Base-by-base conservation (phyloP, 2,888 invertebrate genomes). In the Agriopis aurantiaria region DNA sequence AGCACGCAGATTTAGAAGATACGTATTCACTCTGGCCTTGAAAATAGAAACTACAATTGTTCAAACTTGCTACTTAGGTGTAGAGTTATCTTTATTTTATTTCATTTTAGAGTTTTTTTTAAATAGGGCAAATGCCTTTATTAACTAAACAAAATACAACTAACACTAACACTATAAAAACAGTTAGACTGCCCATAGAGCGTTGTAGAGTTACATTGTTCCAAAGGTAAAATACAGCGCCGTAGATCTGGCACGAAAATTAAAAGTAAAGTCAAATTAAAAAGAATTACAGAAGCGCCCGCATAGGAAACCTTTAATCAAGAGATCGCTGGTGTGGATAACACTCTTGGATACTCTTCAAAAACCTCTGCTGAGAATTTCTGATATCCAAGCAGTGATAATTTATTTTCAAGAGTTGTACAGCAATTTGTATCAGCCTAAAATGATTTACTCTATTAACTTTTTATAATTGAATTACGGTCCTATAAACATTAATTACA, bases 401-500 rank as follows among this genome's bases (percentile, higher is more conserved):
- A 48, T 33, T n/a, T n/a, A n/a, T n/a, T n/a, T n/a, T n/a, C n/a
- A n/a, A n/a, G n/a, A n/a, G n/a, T n/a, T n/a, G n/a, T n/a, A n/a
- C n/a, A n/a, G n/a, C n/a, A n/a, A n/a, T n/a, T n/a, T n/a, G n/a
- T n/a, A n/a, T n/a, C n/a, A n/a, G 17, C 17, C 17, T 23, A 23
- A 23, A 23, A 1, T 23, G 2, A 33, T 33, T 33, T 33, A 33
- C 33, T 33, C 0, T 33, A 33, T 3, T 33, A 33, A 33, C 33
- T 33, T 33, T 3, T 33, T 0, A 33, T 33, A 33, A 33, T 33
- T 33, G 33, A 63, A 58, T 59, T 59, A 48, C 46, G 12, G n/a
- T 14, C 45, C 33, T 8, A 56, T 57, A 56, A 53, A 56, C 45
- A 61, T 56, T 53, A 53, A 49, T 64, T 64, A 57, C 45, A 17